phyloP scores from a whole-genome alignment of 2,113 vertebrate genomes.

The Solea solea region DNA sequence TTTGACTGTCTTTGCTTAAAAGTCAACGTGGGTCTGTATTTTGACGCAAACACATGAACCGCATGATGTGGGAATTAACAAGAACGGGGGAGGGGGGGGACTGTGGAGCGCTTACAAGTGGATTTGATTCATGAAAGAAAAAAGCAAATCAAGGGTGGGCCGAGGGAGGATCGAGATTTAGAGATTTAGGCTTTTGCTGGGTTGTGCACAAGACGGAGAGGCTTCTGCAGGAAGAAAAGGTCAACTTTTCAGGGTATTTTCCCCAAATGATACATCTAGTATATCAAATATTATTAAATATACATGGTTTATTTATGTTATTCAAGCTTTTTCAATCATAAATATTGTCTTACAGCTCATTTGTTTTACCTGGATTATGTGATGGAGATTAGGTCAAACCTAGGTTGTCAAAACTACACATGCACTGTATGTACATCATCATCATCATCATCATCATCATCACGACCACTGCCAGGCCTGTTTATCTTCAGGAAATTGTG shows the following conservation, averaged over 20 bases:
- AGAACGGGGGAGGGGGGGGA: background rate
- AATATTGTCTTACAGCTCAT: background rate
- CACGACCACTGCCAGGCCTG: conserved; percentile 1
- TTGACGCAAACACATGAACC: background rate
- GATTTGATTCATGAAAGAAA: background rate
- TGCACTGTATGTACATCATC: background rate
- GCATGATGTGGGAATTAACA: background rate
- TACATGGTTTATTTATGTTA: no score
- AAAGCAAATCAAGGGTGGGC: background rate
- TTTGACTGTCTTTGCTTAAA: background rate
- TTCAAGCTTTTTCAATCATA: no score
- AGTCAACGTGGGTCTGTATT: background rate
- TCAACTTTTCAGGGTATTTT: no score
- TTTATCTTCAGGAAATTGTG: conserved; percentile 39
- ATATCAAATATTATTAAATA: no score
- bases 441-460: conserved; percentile 9
- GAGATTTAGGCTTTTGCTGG: no score
- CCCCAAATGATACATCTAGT: no score
- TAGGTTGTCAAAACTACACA: background rate
- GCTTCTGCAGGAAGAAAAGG: no score
- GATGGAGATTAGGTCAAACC: background rate
- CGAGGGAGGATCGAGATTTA: background rate
- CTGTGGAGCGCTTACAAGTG: background rate
- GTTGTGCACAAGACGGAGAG: no score
- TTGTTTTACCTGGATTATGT: background rate